Evolutionary conservation across 2,797 vertebrate genomes (phyloP).

Genomic region (Acomys russatus): DNA sequence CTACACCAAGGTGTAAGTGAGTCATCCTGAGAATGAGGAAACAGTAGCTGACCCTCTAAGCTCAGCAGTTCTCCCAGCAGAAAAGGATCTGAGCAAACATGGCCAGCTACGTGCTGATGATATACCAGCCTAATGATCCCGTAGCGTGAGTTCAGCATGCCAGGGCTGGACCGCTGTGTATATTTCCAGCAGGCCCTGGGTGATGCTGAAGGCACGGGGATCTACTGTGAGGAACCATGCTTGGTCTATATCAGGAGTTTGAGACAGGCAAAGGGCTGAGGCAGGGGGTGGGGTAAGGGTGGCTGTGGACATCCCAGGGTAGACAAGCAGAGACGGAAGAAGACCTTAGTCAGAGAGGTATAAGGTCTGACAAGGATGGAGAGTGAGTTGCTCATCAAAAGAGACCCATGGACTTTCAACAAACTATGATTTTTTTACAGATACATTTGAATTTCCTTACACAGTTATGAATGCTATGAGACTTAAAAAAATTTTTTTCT

Average conservation of each 20-base stretch:
- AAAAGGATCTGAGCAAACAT: not conserved
- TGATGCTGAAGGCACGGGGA: not conserved
- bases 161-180: not conserved
- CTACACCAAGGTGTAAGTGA: not conserved
- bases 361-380: too few species aligned
- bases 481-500: too few species aligned
- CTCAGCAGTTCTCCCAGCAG: not conserved
- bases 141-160: not conserved
- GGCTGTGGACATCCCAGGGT: not conserved
- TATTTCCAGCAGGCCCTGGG: not conserved
- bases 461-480: not conserved
- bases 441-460: not conserved
- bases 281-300: not conserved
- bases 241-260: not conserved
- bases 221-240: not conserved
- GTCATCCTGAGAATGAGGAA: not conserved
- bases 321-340: not conserved
- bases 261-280: not conserved
- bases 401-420: not conserved
- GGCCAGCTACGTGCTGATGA: not conserved
- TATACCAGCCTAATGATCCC: not conserved
- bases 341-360: not conserved
- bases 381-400: not conserved
- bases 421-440: not conserved
- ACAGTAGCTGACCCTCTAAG: not conserved